Evolutionary conservation across 2,797 vertebrate genomes (phyloP), one percentile per base, ranked within the genome.

Genomic region (Hoplostethus atlanticus): DNA sequence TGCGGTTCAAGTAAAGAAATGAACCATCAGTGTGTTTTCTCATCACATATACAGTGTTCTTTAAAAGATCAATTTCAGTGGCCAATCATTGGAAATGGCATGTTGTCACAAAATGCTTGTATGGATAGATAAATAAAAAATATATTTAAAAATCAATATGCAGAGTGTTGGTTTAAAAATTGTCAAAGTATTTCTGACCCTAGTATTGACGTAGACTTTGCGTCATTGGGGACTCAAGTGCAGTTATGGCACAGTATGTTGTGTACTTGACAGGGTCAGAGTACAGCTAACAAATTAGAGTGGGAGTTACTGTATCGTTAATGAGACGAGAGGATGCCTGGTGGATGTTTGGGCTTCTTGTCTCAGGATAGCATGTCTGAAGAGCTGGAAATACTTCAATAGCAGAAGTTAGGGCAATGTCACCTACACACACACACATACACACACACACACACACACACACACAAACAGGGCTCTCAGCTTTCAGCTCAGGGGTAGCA

Each of bases 351-450:
- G 2, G 40, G 25, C 12, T 38, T 30, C 9, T 52, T 70, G 60
- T 56, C 38, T 53, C 68, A 34, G 38, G 28, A 36, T 63, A 42
- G 40, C 48, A 53, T 60, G 60, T 30, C 34, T 57, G 21, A 50
- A 44, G 50, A 40, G 51, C 17, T 68, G 67, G 58, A 67, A 76
- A 64, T 52, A 51, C 63, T 65, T 69, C 62, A 65, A 46, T 30
- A 15, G 16, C 40, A 74, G 63, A 21, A 50, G 31, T 38, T 50
- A 55, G 17, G 38, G 36, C 15, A 21, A 17, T 40, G 52, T 71
- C 67, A 74, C 64, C 11, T 12, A 61, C 55, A 21, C n/a, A 6
- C 34, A 42, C 40, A 52, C 21, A 25, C 17, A 52, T 7, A 11
- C 17, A 52, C 17, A 2, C 16, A 51, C 50, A 30, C 13, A 42